Conservation (phyloP, 1,140 invertebrate genomes). For the Drosophila repletoides region DNA sequence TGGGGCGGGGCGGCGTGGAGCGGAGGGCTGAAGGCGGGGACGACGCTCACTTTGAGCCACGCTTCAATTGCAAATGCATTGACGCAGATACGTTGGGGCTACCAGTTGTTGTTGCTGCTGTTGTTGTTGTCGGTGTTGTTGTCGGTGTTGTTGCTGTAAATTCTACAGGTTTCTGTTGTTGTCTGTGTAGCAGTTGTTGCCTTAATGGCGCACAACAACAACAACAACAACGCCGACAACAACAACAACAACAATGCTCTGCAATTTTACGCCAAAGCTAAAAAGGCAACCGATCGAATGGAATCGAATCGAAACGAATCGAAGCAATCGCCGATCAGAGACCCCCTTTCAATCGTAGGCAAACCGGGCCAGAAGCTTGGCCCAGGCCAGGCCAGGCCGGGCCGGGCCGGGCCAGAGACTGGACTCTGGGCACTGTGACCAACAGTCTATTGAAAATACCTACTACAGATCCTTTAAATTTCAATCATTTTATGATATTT, state of each 20-base stretch:
- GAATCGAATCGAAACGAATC: constrained; percentile 66
- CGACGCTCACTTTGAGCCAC: constrained; percentile 69
- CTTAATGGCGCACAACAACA: constrained; percentile 60
- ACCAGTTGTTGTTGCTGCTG: constrained; percentile 40
- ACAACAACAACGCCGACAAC: constrained; percentile 6
- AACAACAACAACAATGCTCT: constrained; percentile 43
- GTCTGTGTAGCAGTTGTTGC: constrained; percentile 60
- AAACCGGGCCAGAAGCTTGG: constrained; percentile 46
- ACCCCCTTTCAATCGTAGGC: constrained; percentile 34
- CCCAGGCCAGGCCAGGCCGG: background rate
- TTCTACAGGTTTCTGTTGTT: constrained; percentile 70
- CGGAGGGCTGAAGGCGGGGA: background rate
- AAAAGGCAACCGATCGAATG: constrained; percentile 73
- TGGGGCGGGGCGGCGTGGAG: background rate
- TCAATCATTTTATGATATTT: no score
- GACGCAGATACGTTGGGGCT: constrained; percentile 59
- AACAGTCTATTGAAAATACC: background rate
- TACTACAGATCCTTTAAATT: no score
- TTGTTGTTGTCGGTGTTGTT: constrained; percentile 42
- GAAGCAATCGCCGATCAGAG: constrained; percentile 54
- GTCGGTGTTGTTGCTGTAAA: constrained; percentile 70
- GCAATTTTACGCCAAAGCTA: constrained; percentile 76
- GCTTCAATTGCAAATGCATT: constrained; percentile 76
- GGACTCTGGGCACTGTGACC: constrained; percentile 7
- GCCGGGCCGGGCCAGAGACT: background rate